Conservation (phyloP, 1,140 invertebrate species). For the Pseudoatta argentina region DNA sequence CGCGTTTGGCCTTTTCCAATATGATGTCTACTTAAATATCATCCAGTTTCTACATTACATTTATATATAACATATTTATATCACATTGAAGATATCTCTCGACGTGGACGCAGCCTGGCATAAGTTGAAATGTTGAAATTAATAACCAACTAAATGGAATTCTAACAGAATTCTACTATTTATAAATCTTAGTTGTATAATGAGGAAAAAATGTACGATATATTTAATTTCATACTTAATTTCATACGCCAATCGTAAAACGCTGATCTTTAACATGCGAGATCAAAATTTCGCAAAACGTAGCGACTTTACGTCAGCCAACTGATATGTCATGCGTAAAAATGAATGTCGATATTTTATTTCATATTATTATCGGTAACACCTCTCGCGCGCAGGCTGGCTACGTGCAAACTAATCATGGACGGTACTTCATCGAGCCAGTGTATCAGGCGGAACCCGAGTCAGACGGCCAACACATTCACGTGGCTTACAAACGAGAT, state of each 20-base stretch:
- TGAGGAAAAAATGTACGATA: not conserved
- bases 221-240: not conserved
- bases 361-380: conserved; percentile 58
- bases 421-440: conserved; percentile 87
- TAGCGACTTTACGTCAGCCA: conserved; percentile 8
- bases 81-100: not conserved
- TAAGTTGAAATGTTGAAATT: not conserved
- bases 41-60: not conserved
- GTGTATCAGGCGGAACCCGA: conserved; percentile 82
- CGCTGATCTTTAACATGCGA: not conserved
- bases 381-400: conserved; percentile 81
- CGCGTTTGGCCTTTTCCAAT: conserved; percentile 23
- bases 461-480: conserved; percentile 85
- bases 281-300: conserved; percentile 10
- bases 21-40: not conserved
- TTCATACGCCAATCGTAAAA: not conserved
- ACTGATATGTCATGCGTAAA: conserved; percentile 6
- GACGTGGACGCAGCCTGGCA: not conserved
- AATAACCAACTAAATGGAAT: not conserved
- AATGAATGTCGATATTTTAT: conserved; percentile 50
- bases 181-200: conserved; percentile 8
- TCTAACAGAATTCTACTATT: not conserved
- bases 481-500: conserved; percentile 84
- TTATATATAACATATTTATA: not conserved
- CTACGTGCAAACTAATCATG: conserved; percentile 83